Evolutionary conservation across 2,888 invertebrate genomes (phyloP).

Genomic region (Nomada fucata): DNA sequence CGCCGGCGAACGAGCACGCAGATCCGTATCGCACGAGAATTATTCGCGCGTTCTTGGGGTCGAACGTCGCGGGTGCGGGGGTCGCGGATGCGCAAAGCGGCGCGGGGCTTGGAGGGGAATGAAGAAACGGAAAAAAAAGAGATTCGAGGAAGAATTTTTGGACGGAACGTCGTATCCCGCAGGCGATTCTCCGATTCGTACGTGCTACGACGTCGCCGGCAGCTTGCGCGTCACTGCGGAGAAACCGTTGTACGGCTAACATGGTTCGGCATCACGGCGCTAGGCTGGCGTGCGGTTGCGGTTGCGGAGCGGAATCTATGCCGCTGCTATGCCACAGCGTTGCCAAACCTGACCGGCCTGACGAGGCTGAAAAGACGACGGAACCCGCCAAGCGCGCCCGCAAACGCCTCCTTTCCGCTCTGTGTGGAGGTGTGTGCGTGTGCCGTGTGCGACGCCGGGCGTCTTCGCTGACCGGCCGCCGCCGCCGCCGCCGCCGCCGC

Average conservation of each 20-base stretch:
- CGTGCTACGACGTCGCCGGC: constrained; percentile 67
- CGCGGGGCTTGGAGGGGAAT: background rate
- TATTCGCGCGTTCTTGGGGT: background rate
- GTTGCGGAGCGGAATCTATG: constrained; percentile 80
- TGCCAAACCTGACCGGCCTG: constrained; percentile 64
- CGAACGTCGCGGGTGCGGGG: constrained; percentile 5
- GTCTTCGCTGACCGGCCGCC: constrained; percentile 19
- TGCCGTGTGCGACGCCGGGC: constrained; percentile 6
- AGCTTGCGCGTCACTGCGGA: constrained; percentile 79
- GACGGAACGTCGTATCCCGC: constrained; percentile 65
- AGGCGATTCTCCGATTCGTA: constrained; percentile 47
- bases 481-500: background rate
- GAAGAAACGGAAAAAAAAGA: background rate
- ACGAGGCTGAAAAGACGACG: constrained; percentile 46
- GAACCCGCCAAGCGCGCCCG: constrained; percentile 30
- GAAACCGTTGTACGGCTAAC: constrained; percentile 74
- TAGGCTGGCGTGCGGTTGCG: constrained; percentile 74
- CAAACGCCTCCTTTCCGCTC: constrained; percentile 25
- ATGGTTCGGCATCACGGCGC: constrained; percentile 70
- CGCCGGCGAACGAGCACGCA: constrained; percentile 3
- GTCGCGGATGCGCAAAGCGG: background rate
- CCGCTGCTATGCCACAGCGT: constrained; percentile 74
- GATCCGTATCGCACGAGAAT: constrained; percentile 11
- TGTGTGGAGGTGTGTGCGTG: background rate
- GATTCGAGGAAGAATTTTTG: constrained; percentile 14